These are phyloP conservation scores for Chloromyia formosa DNA, from an alignment of 2,888 invertebrate species.

Conservation along the genomic window DNA sequence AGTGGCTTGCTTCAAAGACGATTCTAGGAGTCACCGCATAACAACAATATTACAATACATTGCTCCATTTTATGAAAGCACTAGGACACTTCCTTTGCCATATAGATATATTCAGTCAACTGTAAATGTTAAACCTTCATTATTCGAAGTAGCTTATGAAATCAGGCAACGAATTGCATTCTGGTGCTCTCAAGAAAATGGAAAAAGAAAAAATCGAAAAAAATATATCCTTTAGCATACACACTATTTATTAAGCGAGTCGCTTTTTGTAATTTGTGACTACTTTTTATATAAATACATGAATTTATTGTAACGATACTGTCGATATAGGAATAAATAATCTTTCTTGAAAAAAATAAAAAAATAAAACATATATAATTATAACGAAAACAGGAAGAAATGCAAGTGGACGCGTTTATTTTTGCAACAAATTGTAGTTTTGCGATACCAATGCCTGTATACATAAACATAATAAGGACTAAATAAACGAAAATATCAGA, in stretches of 20 bases:
- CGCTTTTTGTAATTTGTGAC: slow-evolving; percentile 24
- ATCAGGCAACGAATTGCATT: no score
- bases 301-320: slow-evolving; percentile 29
- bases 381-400: no score
- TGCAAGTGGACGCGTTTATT: no score
- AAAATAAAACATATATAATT: neutral
- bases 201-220: neutral
- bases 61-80: slow-evolving; percentile 8
- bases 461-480: no score
- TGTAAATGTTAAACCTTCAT: no score
- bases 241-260: slow-evolving; percentile 31
- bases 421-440: no score
- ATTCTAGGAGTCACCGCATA: neutral
- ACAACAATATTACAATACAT: neutral
- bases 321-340: slow-evolving; percentile 36
- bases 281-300: neutral
- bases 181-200: no score
- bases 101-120: no score
- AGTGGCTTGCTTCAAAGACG: neutral
- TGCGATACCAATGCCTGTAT: no score
- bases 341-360: slow-evolving; percentile 3
- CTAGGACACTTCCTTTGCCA: neutral
- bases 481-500: no score
- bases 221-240: neutral
- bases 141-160: no score